A percentile compares a stretch with the other conserved stretches of the same genome.
Conservation (phyloP, 2,888 invertebrate species). For the Macaria liturata region DNA sequence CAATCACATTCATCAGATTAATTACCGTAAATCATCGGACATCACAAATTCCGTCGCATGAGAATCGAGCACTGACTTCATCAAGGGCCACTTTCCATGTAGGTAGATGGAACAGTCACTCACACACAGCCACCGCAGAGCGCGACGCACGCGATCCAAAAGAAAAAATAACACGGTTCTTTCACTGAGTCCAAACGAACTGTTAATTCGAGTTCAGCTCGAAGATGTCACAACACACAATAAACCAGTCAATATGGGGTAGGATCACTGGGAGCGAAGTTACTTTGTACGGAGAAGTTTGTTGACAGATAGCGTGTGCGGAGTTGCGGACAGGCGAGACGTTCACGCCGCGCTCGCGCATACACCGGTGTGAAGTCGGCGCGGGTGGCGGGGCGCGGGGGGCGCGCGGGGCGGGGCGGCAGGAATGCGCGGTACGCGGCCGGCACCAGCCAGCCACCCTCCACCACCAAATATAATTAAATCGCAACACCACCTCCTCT, state of each 20-base stretch:
- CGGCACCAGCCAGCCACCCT: constrained; percentile 53
- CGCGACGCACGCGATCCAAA: constrained; percentile 79
- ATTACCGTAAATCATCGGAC: constrained; percentile 72
- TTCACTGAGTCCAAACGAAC: constrained; percentile 68
- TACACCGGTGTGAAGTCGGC: constrained; percentile 79
- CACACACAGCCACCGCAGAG: constrained; percentile 73
- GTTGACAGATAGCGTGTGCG: constrained; percentile 76
- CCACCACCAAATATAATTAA: constrained; percentile 78
- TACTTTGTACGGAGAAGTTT: constrained; percentile 75
- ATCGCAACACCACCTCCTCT: constrained; percentile 76
- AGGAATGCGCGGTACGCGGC: constrained; percentile 55
- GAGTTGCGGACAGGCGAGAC: constrained; percentile 70
- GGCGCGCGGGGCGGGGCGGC: constrained; percentile 37
- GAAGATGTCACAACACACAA: constrained; percentile 65
- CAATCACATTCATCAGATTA: constrained; percentile 46
- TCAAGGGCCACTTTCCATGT: constrained; percentile 75
- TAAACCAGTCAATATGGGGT: constrained; percentile 68
- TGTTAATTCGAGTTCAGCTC: constrained; percentile 57
- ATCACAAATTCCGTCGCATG: constrained; percentile 65
- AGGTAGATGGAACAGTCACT: constrained; percentile 76
- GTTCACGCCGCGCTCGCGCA: constrained; percentile 82
- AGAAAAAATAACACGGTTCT: constrained; percentile 78
- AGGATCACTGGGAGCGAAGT: constrained; percentile 65
- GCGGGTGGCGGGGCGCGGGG: constrained; percentile 44
- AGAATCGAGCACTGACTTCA: constrained; percentile 61